Percentiles rank a stretch among this genome's conserved stretches.
phyloP scores from a whole-genome alignment of 2,113 vertebrate species.

The Phrynosoma platyrhinos region DNA sequence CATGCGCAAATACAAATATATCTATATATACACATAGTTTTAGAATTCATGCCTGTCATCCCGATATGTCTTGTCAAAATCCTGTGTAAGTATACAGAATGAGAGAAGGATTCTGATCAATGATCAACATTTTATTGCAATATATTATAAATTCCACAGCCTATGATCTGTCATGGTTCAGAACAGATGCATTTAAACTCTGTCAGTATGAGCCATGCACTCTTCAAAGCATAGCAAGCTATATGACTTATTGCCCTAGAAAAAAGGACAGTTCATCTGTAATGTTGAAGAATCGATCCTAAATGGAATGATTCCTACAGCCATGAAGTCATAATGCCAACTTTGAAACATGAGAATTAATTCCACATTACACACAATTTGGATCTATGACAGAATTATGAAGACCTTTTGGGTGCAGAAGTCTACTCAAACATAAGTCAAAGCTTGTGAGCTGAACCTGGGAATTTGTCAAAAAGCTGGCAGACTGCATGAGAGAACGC shows the following conservation, averaged over 20 bases:
- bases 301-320: accelerated
- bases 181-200: slow-evolving; percentile 14
- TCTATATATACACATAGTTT: neutral
- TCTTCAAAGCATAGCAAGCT: slow-evolving; percentile 1
- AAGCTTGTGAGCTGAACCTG: neutral
- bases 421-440: neutral
- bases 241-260: neutral
- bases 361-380: slow-evolving; percentile 5
- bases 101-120: neutral
- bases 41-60: neutral
- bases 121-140: slow-evolving; percentile 1
- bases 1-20: too few relatives aligned
- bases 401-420: neutral
- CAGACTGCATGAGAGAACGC: neutral
- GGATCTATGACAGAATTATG: neutral
- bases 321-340: neutral
- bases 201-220: neutral
- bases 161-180: slow-evolving; percentile 7
- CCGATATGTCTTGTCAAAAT: neutral
- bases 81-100: neutral
- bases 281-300: neutral
- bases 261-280: neutral
- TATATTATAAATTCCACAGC: slow-evolving; percentile 22
- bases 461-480: neutral
- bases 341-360: neutral